Evolutionary conservation across 2,113 vertebrate genomes (phyloP).

Genomic region (Atlantisia rogersi): DNA sequence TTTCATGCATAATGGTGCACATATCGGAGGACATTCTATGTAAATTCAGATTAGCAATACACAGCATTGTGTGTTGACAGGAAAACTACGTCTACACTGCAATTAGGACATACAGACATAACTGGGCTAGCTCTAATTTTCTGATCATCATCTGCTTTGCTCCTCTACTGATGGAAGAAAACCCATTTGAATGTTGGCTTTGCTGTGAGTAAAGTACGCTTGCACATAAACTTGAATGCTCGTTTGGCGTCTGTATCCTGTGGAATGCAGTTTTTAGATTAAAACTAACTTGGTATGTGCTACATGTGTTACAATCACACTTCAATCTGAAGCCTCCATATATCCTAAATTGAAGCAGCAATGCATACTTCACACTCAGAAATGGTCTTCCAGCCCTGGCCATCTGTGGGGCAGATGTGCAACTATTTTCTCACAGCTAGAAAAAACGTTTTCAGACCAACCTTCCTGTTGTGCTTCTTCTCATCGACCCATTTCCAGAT

Average conservation of each 20-base stretch:
- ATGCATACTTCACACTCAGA: not conserved
- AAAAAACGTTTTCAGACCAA: not conserved
- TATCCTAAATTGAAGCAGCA: not conserved
- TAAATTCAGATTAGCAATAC: not conserved
- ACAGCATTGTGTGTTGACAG: not conserved
- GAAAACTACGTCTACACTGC: not conserved
- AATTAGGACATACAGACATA: not conserved
- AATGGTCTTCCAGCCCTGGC: not conserved
- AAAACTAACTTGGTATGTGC: not conserved
- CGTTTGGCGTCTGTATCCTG: not conserved
- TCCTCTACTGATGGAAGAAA: not conserved
- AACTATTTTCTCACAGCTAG: not conserved
- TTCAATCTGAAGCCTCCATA: not conserved
- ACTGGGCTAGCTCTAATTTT: not conserved
- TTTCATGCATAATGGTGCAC: not conserved
- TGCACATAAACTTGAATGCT: not conserved
- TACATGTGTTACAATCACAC: constrained; percentile 17
- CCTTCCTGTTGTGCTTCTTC: constrained; percentile 38
- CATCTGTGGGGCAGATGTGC: constrained; percentile 47
- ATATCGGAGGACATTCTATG: not conserved
- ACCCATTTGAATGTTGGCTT: not conserved
- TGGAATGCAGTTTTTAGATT: not conserved
- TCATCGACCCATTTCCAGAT: not conserved
- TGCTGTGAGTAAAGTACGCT: not conserved
- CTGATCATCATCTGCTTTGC: not conserved